Conservation (phyloP, 2,888 invertebrate species). For the Drosophila aldrichi region DNA sequence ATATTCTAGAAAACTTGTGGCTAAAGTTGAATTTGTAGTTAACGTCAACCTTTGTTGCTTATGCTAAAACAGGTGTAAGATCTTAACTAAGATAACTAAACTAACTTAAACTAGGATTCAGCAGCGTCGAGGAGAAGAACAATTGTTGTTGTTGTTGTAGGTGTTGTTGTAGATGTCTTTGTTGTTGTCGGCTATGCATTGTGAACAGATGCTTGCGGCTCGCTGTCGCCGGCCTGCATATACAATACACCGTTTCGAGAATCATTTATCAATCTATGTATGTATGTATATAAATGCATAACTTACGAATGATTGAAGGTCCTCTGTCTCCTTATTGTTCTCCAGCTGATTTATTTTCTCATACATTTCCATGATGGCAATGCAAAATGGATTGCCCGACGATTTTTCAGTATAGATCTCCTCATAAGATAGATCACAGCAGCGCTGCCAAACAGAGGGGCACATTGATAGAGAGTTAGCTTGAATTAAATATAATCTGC, state of each 20-base stretch:
- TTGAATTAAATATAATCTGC: background rate
- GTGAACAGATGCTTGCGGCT: conserved; percentile 40
- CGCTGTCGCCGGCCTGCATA: conserved; percentile 45
- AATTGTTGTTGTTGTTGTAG: conserved; percentile 11
- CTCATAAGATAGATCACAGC: conserved; percentile 59
- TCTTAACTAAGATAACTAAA: conserved; percentile 38
- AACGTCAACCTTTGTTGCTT: conserved; percentile 21
- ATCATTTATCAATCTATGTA: no score
- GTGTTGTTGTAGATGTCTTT: conserved; percentile 20
- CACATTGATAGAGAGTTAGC: background rate
- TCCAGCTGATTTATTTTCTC: conserved; percentile 9
- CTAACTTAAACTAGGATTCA: conserved; percentile 50
- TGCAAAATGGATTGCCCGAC: conserved; percentile 71
- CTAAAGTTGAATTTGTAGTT: conserved; percentile 21
- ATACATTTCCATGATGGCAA: conserved; percentile 56
- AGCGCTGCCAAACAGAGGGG: conserved; percentile 34
- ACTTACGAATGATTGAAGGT: conserved; percentile 18
- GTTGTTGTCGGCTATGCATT: conserved; percentile 25
- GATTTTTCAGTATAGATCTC: conserved; percentile 48
- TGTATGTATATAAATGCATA: background rate
- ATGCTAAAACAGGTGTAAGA: conserved; percentile 29
- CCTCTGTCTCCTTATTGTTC: background rate
- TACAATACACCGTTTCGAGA: conserved; percentile 22
- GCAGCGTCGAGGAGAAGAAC: conserved; percentile 28
- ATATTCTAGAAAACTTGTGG: conserved; percentile 22